Evolutionary conservation across 2,888 invertebrate species (phyloP).

Genomic region (Electrophaes corylata): DNA sequence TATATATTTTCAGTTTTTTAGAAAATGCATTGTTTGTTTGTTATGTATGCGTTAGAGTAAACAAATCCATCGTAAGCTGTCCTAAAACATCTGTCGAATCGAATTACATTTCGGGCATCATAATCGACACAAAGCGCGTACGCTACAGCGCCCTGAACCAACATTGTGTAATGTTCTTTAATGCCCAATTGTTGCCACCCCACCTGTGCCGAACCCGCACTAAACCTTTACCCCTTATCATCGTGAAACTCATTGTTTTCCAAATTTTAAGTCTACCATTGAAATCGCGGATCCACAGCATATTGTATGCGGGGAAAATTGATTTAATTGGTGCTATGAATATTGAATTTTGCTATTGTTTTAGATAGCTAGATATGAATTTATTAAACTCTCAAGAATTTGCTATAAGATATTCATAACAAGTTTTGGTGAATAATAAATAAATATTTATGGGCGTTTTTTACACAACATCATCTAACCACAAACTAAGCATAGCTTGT

Average conservation of each 20-base stretch:
- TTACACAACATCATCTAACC: too few relatives aligned
- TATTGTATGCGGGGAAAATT: conserved; percentile 48
- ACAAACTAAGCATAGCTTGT: too few relatives aligned
- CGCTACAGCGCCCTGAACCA: conserved; percentile 73
- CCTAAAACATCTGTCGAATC: conserved; percentile 69
- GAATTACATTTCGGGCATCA: conserved; percentile 64
- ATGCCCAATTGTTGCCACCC: conserved; percentile 57
- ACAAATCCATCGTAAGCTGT: conserved; percentile 20
- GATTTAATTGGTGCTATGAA: conserved; percentile 47
- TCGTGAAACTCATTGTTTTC: conserved; percentile 78
- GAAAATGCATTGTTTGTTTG: neutral
- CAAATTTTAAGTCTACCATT: conserved; percentile 70
- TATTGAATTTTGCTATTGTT: conserved; percentile 21
- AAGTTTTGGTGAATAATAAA: too few relatives aligned
- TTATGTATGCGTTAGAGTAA: neutral
- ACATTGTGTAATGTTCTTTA: conserved; percentile 65
- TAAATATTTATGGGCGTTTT: too few relatives aligned
- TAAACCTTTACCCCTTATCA: conserved; percentile 78
- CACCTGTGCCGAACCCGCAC: conserved; percentile 49
- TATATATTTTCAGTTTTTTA: neutral
- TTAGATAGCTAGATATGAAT: neutral
- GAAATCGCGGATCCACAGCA: conserved; percentile 52
- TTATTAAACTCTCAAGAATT: conserved; percentile 2
- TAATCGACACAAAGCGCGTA: conserved; percentile 70
- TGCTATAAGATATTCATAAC: neutral